phyloP scores from a whole-genome alignment of 2,888 invertebrate genomes.

The Xylota segnis region DNA sequence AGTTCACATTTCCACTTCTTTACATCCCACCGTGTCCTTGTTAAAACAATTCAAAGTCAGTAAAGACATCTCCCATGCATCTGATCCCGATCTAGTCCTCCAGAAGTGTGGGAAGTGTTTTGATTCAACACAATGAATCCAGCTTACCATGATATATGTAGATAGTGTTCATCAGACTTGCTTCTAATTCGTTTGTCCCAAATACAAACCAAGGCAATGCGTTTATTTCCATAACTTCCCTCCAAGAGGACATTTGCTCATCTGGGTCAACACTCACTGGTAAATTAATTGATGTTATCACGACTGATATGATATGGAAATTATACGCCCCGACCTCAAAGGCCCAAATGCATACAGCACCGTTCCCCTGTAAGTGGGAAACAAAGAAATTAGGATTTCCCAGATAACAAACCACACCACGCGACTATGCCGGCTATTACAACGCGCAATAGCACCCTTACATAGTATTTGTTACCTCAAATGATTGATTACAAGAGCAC shows the following conservation, averaged over 20 bases:
- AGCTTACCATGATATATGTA: no score
- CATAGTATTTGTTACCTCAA: not conserved
- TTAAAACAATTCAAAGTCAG: no score
- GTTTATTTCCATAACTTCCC: not conserved
- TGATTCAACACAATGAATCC: no score
- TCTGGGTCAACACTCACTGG: not conserved
- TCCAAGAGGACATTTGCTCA: not conserved
- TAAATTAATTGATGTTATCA: constrained; percentile 23
- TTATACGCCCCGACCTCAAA: not conserved
- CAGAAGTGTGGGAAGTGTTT: no score
- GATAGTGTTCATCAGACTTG: not conserved
- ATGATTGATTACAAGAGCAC: not conserved
- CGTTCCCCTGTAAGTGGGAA: not conserved
- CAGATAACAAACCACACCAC: not conserved
- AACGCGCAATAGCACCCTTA: not conserved
- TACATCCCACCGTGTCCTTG: no score
- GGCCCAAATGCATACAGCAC: not conserved
- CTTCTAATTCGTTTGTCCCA: not conserved
- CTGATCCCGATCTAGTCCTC: no score
- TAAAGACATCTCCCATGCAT: no score
- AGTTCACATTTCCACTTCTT: no score
- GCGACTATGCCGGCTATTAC: not conserved
- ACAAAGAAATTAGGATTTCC: not conserved
- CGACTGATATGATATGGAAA: not conserved
- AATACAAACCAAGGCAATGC: not conserved